A percentile compares a stretch with the other conserved stretches of the same genome.
Conservation (phyloP, 2,797 vertebrate genomes). For the Fistularia commersonii region DNA sequence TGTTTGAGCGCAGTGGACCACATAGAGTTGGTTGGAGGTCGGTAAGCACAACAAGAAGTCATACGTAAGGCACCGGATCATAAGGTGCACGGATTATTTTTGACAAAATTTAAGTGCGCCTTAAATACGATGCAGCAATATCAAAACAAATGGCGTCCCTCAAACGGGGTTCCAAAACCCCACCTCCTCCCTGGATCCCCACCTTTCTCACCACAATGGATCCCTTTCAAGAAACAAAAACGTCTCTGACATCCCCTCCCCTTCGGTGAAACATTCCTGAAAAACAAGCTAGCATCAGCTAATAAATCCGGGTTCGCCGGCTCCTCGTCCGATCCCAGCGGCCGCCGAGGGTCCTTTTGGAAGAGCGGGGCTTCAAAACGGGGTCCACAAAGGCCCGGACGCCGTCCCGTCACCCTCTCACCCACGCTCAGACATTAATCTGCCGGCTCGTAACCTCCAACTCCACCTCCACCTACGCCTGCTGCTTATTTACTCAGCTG, state of each 20-base stretch:
- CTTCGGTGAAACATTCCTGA: slow-evolving; percentile 59
- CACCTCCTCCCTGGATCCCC: slow-evolving; percentile 43
- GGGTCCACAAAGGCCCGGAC: slow-evolving; percentile 47
- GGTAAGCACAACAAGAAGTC: too few species aligned
- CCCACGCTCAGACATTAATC: slow-evolving; percentile 67
- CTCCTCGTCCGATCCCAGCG: too few species aligned
- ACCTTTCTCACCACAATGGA: slow-evolving; percentile 60
- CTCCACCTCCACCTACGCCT: slow-evolving; percentile 33
- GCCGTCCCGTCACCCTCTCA: slow-evolving; percentile 68
- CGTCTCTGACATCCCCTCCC: slow-evolving; percentile 59
- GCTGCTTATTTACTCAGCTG: slow-evolving; percentile 73
- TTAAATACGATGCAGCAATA: too few species aligned
- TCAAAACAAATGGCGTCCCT: not conserved
- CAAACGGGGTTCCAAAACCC: not conserved
- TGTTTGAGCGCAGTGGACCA: too few species aligned
- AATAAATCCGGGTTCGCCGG: too few species aligned
- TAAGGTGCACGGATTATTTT: too few species aligned
- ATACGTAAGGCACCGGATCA: too few species aligned
- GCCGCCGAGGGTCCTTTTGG: too few species aligned
- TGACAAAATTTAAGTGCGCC: too few species aligned
- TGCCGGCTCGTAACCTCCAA: slow-evolving; percentile 41
- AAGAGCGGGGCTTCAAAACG: too few species aligned
- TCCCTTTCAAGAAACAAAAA: slow-evolving; percentile 51
- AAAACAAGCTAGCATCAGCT: slow-evolving; percentile 50
- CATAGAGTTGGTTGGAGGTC: too few species aligned